A percentile compares a stretch with the other conserved stretches of the same genome.
Evolutionary conservation across 2,888 invertebrate species (phyloP).

Genomic region (Leucoma salicis): DNA sequence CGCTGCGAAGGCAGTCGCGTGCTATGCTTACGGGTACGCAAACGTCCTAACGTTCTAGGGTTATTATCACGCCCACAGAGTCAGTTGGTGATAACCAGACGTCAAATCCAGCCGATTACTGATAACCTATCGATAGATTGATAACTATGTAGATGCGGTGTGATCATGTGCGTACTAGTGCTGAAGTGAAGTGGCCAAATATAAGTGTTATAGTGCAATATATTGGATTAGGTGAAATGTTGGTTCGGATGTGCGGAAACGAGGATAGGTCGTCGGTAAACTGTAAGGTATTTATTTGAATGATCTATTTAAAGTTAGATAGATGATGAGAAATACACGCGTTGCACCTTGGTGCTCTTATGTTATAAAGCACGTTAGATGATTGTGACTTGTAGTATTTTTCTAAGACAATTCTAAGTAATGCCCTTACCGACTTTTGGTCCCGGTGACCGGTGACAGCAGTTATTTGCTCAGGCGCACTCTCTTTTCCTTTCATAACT

Average conservation of each 20-base stretch:
- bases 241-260: slow-evolving; percentile 55
- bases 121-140: slow-evolving; percentile 29
- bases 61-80: not conserved
- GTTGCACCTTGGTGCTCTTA: too few species aligned
- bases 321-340: too few species aligned
- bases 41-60: slow-evolving; percentile 10
- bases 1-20: slow-evolving; percentile 32
- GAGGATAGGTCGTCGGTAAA: slow-evolving; percentile 51
- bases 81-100: slow-evolving; percentile 5
- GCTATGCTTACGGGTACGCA: slow-evolving; percentile 14
- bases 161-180: slow-evolving; percentile 15
- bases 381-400: too few species aligned
- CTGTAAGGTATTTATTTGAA: slow-evolving; percentile 49
- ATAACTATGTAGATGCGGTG: slow-evolving; percentile 18
- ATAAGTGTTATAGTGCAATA: slow-evolving; percentile 38
- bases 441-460: too few species aligned
- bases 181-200: slow-evolving; percentile 30
- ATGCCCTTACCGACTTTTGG: too few species aligned
- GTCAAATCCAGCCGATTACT: slow-evolving; percentile 11
- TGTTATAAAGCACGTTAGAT: too few species aligned
- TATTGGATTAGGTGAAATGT: slow-evolving; percentile 44
- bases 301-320: too few species aligned
- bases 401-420: too few species aligned
- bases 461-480: too few species aligned
- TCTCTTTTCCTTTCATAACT: too few species aligned